phyloP scores from a whole-genome alignment of 2,888 invertebrate species.

The Metopia argyrocephala region DNA sequence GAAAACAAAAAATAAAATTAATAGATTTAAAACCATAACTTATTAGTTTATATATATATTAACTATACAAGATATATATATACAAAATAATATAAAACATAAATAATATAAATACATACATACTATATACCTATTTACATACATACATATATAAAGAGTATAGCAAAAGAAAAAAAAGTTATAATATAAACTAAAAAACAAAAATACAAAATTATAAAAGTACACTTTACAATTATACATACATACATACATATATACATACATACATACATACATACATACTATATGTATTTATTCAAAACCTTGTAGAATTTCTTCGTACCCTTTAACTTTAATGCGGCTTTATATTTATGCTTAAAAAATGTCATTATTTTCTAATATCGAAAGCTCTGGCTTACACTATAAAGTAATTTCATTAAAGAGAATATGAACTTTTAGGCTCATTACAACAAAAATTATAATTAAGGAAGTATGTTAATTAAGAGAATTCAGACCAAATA shows the following conservation, averaged over 20 bases:
- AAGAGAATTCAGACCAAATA: not conserved
- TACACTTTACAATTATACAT: not conserved
- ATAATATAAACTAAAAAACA: slow-evolving; percentile 1
- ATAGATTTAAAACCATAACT: slow-evolving; percentile 50
- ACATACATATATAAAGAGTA: slow-evolving; percentile 16
- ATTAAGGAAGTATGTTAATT: not conserved
- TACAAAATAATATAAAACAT: slow-evolving; percentile 17
- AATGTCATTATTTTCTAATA: too few relatives aligned
- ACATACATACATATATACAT: not conserved
- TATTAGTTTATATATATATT: slow-evolving; percentile 50
- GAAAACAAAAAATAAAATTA: slow-evolving; percentile 8
- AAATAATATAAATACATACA: slow-evolving; percentile 11
- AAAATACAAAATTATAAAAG: not conserved
- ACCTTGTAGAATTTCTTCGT: not conserved
- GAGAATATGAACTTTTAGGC: not conserved
- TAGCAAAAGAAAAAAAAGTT: slow-evolving; percentile 17
- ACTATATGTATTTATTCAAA: slow-evolving; percentile 20
- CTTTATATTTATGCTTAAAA: not conserved
- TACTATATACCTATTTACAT: slow-evolving; percentile 9
- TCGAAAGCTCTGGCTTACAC: too few relatives aligned
- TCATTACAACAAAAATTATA: not conserved
- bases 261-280: too few relatives aligned
- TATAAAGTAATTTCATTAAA: too few relatives aligned
- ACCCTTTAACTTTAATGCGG: not conserved
- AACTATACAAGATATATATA: slow-evolving; percentile 37